phyloP scores from a whole-genome alignment of 2,113 vertebrate species.

The Mesocricetus auratus region DNA sequence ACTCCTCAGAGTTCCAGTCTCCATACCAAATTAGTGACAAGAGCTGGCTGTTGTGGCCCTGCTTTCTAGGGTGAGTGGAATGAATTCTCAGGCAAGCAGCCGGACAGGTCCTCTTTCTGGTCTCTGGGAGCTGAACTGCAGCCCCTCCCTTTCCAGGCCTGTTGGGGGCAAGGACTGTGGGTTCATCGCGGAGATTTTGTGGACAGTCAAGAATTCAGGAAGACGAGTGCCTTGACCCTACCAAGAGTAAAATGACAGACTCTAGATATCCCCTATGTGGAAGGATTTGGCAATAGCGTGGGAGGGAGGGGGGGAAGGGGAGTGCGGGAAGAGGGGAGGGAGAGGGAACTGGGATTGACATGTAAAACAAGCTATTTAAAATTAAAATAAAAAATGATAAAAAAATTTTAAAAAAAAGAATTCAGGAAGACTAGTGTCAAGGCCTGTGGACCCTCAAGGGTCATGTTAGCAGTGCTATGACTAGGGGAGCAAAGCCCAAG shows the following conservation, averaged over 20 bases:
- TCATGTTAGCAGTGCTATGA: conserved; percentile 28
- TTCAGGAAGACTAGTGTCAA: conserved; percentile 34
- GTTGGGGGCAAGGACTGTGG: neutral
- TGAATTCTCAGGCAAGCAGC: neutral
- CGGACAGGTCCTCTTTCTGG: neutral
- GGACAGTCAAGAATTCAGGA: conserved; percentile 44
- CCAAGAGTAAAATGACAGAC: too few relatives aligned
- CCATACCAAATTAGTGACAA: conserved; percentile 5
- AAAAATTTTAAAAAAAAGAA: too few relatives aligned
- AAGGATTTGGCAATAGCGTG: too few relatives aligned
- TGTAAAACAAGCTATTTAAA: too few relatives aligned
- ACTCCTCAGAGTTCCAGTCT: conserved; percentile 50
- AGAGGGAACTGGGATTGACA: too few relatives aligned
- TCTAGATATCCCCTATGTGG: too few relatives aligned
- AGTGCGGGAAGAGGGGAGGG: too few relatives aligned
- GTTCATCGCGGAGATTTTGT: neutral
- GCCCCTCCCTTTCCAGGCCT: neutral
- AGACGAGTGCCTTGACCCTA: too few relatives aligned
- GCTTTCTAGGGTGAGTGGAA: conserved; percentile 8
- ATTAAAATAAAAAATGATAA: too few relatives aligned
- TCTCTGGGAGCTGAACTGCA: neutral
- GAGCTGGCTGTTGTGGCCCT: conserved; percentile 36
- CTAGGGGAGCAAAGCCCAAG: conserved; percentile 69
- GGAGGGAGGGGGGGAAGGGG: too few relatives aligned
- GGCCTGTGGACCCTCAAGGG: conserved; percentile 37